phyloP scores from a whole-genome alignment of 1,140 invertebrate genomes.

The Aphaenogaster ashmeadi region DNA sequence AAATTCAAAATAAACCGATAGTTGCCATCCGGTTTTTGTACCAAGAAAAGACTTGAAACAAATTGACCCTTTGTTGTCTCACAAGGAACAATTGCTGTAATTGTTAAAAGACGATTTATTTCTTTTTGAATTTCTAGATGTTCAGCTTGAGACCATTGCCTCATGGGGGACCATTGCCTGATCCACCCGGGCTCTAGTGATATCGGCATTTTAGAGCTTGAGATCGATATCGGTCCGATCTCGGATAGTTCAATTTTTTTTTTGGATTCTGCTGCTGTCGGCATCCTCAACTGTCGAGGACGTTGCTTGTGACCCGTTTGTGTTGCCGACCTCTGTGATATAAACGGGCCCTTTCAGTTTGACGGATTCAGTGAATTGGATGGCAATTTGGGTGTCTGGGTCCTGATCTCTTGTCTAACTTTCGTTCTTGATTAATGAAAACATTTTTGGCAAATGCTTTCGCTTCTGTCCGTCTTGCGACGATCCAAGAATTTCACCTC shows the following conservation, averaged over 20 bases:
- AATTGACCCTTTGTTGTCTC: neutral
- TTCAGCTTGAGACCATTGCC: neutral
- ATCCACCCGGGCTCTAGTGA: neutral
- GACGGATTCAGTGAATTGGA: neutral
- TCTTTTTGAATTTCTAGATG: neutral
- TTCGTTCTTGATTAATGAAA: constrained; percentile 95
- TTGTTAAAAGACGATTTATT: neutral
- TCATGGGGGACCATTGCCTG: neutral
- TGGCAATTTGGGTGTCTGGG: neutral
- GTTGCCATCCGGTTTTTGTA: neutral
- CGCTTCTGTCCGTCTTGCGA: constrained; percentile 83
- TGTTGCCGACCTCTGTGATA: neutral
- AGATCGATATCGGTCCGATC: neutral
- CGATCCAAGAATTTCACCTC: constrained; percentile 88
- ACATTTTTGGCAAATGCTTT: constrained; percentile 93
- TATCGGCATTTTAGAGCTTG: neutral
- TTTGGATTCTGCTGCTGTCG: neutral
- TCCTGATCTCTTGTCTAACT: constrained; percentile 86
- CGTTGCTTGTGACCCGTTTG: neutral
- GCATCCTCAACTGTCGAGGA: neutral
- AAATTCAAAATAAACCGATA: neutral
- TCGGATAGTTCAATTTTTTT: neutral
- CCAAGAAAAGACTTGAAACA: neutral
- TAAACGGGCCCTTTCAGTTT: neutral
- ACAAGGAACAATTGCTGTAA: neutral